Conservation (phyloP, 2,113 vertebrate species). For the Apteryx mantelli region DNA sequence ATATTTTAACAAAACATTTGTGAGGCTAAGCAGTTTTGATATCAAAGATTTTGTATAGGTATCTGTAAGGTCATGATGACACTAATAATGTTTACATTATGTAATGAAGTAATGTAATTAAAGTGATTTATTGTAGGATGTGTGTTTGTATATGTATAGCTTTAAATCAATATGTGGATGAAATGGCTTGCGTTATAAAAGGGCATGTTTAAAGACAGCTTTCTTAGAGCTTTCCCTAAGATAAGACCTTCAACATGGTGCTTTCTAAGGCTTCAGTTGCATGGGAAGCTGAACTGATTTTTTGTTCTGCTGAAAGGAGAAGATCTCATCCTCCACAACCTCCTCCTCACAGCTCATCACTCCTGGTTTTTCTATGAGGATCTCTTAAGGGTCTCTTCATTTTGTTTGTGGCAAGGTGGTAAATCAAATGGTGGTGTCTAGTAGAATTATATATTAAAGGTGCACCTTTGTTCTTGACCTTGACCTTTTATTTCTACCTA, state of each 20-base stretch:
- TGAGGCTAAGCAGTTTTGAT: background rate
- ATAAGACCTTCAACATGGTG: background rate
- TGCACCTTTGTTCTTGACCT: background rate
- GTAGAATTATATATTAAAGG: background rate
- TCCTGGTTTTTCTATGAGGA: background rate
- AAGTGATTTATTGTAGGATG: background rate
- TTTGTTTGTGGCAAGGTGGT: background rate
- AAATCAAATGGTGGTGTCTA: background rate
- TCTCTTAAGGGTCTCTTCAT: background rate
- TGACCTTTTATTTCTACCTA: background rate
- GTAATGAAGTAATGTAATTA: background rate
- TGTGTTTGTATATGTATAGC: background rate
- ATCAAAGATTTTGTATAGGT: background rate
- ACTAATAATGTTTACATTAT: background rate
- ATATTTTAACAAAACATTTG: background rate
- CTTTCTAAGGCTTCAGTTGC: background rate
- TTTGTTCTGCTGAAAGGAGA: background rate
- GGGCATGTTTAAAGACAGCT: background rate
- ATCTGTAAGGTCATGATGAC: background rate
- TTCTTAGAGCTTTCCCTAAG: background rate
- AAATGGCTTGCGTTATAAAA: background rate
- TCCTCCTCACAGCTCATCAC: background rate
- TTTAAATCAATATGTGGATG: background rate
- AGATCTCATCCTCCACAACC: background rate
- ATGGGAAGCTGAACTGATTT: background rate